These are phyloP conservation scores for Delia radicum DNA, from an alignment of 1,140 invertebrate species.

Conservation along the genomic window DNA sequence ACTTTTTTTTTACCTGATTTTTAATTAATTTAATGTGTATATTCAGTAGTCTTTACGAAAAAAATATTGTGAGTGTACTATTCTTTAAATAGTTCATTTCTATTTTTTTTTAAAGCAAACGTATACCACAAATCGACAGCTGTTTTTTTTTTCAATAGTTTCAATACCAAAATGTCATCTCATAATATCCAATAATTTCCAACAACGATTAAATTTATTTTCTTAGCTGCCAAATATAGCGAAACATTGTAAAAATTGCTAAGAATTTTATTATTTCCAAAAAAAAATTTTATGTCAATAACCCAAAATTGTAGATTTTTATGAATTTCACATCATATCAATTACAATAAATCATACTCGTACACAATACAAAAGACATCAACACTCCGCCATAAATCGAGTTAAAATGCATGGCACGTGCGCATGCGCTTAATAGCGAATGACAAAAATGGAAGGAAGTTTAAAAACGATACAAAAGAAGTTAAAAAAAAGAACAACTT, in stretches of 20 bases:
- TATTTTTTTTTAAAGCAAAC: no score
- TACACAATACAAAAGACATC: not conserved
- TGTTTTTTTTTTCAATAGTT: not conserved
- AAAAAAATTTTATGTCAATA: not conserved
- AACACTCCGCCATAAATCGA: not conserved
- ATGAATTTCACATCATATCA: not conserved
- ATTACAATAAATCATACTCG: conserved; percentile 14
- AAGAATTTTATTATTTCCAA: not conserved
- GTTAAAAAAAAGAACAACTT: not conserved
- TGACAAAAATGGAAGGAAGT: conserved; percentile 19
- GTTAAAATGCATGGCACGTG: conserved; percentile 21
- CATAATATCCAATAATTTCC: not conserved
- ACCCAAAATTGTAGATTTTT: not conserved
- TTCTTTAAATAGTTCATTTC: no score
- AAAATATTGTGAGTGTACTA: no score
- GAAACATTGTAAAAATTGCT: not conserved
- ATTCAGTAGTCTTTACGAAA: no score
- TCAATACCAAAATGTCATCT: no score
- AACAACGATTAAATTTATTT: not conserved
- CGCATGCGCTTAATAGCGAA: not conserved
- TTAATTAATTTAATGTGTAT: no score
- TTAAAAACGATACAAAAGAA: not conserved
- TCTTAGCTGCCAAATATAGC: not conserved
- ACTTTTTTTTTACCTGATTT: no score
- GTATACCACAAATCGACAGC: no score